Base-by-base conservation (phyloP, 2,797 vertebrate species). In the Sebastes nivosus region DNA sequence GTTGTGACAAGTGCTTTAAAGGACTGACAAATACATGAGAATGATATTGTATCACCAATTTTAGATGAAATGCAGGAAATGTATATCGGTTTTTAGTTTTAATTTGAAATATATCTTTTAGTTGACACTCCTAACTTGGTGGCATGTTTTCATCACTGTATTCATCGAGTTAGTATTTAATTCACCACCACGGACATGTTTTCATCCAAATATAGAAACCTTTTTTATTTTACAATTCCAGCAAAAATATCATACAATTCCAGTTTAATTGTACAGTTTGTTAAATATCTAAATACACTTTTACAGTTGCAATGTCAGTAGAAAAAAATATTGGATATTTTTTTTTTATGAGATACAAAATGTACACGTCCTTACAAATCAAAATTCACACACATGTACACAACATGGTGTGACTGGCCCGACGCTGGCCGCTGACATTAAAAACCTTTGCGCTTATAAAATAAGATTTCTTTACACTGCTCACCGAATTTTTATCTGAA, bases 241-340 rank as follows among this genome's bases (percentile, higher is more conserved):
- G 93, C 93, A 94, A 95, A 95, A 95, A 94, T 95, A 95, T 95
- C 75, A 89, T 91, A 94, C 94, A 94, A 90, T 92, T 94, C 93
- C 94, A 92, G 89, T 91, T 93, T 75, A 82, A 89, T 93, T 94
- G 84, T 89, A 93, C 89, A 93, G 81, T 90, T 89, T 93, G 92
- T 94, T 94, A 94, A 94, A 95, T 95, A 95, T 81, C 93, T 93
- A 95, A 95, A 95, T 94, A 95, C 94, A 93, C 88, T 77, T 93
- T 94, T 92, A 92, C 93, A 93, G 89, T 68, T 83, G 79, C 75
- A 83, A 88, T 89, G 79, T 92, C 94, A 92, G 93, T 95, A 95
- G 90, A 94, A 95, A 95, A 95, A 94, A 94, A 94, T 92, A 92
- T 83, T 46, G 67, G 76, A 83, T 87, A 63, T 85, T 64, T 87